A percentile compares a stretch with the other conserved stretches of the same genome.
Evolutionary conservation across 2,888 invertebrate species (phyloP).

Genomic region (Apamea sordens): DNA sequence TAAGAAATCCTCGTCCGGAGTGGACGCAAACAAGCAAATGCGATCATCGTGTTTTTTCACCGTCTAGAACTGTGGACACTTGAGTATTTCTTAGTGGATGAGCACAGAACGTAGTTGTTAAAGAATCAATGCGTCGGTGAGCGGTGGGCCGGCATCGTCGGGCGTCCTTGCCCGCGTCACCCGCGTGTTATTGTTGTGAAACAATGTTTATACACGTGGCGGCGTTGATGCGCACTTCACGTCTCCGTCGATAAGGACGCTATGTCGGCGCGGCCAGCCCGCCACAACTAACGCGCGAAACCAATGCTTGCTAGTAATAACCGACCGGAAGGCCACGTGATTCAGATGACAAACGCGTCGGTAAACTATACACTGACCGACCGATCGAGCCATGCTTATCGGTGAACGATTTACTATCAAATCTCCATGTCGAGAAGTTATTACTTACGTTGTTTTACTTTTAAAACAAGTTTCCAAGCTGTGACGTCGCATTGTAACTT

Average conservation of each 20-base stretch:
- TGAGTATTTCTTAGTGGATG: constrained; percentile 68
- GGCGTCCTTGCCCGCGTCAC: constrained; percentile 84
- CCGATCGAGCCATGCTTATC: constrained; percentile 79
- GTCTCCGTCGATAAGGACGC: constrained; percentile 83
- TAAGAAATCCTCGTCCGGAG: constrained; percentile 72
- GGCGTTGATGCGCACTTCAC: constrained; percentile 82
- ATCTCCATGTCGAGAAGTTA: constrained; percentile 56
- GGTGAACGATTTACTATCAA: constrained; percentile 73
- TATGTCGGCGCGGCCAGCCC: constrained; percentile 83
- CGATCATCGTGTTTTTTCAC: constrained; percentile 73
- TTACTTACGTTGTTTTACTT: constrained; percentile 54
- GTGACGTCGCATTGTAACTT: constrained; percentile 2
- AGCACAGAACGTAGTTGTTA: constrained; percentile 71
- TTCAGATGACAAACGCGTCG: constrained; percentile 86
- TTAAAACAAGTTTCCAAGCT: constrained; percentile 7
- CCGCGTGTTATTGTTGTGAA: constrained; percentile 89
- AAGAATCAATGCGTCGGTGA: constrained; percentile 74
- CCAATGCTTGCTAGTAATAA: constrained; percentile 82
- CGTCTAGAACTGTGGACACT: constrained; percentile 69
- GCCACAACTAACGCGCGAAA: constrained; percentile 87
- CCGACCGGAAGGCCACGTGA: constrained; percentile 87
- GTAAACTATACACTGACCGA: constrained; percentile 76
- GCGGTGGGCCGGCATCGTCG: constrained; percentile 74
- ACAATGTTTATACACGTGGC: constrained; percentile 90
- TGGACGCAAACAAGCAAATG: constrained; percentile 66